These are phyloP conservation scores for Seira musarum DNA, from an alignment of 2,888 invertebrate genomes.

Conservation along the genomic window DNA sequence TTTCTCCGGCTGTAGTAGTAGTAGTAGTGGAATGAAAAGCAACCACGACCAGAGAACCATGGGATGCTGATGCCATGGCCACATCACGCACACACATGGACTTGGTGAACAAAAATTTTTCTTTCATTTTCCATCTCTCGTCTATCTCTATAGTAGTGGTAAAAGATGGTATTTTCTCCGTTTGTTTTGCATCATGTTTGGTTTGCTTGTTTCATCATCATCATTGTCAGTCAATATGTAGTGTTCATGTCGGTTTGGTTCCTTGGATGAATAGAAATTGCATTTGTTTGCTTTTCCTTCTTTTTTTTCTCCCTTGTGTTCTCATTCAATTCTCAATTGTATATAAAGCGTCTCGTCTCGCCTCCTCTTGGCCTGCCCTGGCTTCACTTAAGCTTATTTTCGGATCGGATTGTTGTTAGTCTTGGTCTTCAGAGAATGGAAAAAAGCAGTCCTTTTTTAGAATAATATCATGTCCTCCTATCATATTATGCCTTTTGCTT, in stretches of 20 bases:
- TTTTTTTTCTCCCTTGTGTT: constrained; percentile 30
- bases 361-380: too few relatives aligned
- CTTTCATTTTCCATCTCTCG: neutral
- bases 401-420: too few relatives aligned
- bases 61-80: constrained; percentile 4
- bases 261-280: constrained; percentile 49
- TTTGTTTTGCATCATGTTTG: constrained; percentile 46
- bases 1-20: too few relatives aligned
- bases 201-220: constrained; percentile 51
- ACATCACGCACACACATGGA: constrained; percentile 50
- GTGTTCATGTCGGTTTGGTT: constrained; percentile 42
- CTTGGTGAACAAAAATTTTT: neutral
- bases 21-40: constrained; percentile 27
- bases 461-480: neutral
- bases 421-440: too few relatives aligned
- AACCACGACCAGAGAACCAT: constrained; percentile 5
- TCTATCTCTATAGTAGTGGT: too few relatives aligned
- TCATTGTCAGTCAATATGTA: constrained; percentile 59
- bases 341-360: too few relatives aligned
- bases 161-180: constrained; percentile 38
- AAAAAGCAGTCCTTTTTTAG: too few relatives aligned
- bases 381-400: too few relatives aligned
- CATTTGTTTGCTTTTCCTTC: constrained; percentile 47
- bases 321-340: neutral
- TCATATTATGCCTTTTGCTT: neutral